phyloP scores from a whole-genome alignment of 2,888 invertebrate species.

The Zaprionus obscuricornis region DNA sequence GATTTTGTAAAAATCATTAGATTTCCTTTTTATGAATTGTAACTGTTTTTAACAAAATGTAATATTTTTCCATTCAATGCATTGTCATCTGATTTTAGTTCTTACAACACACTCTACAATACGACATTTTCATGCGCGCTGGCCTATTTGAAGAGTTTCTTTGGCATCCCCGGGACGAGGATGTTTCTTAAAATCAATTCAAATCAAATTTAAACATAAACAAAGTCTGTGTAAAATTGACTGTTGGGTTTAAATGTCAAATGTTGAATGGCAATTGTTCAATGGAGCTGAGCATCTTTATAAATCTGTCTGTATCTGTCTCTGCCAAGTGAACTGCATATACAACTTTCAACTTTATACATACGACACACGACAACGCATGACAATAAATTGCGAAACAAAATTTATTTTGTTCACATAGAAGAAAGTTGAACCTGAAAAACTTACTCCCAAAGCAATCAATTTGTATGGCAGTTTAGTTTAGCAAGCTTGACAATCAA shows the following conservation, averaged over 20 bases:
- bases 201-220: slow-evolving; percentile 33
- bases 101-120: slow-evolving; percentile 26
- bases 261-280: slow-evolving; percentile 38
- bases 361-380: slow-evolving; percentile 16
- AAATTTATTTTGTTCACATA: slow-evolving; percentile 47
- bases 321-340: slow-evolving; percentile 34
- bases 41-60: too few species aligned
- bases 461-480: slow-evolving; percentile 61
- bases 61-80: too few species aligned
- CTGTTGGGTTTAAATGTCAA: slow-evolving; percentile 15
- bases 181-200: slow-evolving; percentile 39
- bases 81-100: slow-evolving; percentile 39
- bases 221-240: slow-evolving; percentile 27
- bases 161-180: slow-evolving; percentile 3
- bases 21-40: too few species aligned
- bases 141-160: slow-evolving; percentile 47
- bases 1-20: too few species aligned
- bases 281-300: slow-evolving; percentile 46
- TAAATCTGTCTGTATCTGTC: slow-evolving; percentile 40
- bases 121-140: slow-evolving; percentile 37
- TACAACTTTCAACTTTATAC: slow-evolving; percentile 45
- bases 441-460: slow-evolving; percentile 54
- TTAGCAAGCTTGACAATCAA: slow-evolving; percentile 59
- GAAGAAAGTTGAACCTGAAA: slow-evolving; percentile 44
- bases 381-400: slow-evolving; percentile 54